Evolutionary conservation across 2,113 vertebrate genomes (phyloP).

Genomic region (Leucoraja erinaceus): DNA sequence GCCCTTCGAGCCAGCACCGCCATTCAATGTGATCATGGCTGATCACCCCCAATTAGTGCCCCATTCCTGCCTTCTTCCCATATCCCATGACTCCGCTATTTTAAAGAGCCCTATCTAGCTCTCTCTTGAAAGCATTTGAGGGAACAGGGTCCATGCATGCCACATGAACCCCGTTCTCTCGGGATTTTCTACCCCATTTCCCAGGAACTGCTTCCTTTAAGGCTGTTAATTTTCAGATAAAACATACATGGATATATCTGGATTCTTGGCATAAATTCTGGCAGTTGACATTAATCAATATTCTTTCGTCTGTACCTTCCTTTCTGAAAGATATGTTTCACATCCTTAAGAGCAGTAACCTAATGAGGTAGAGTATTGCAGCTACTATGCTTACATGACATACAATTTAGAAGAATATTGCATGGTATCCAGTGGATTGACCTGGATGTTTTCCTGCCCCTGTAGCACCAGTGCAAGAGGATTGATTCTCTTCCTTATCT

Average conservation of each 20-base stretch:
- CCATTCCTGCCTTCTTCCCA: no score
- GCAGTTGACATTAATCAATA: neutral
- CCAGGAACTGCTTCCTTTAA: neutral
- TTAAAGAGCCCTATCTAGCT: no score
- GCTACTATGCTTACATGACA: neutral
- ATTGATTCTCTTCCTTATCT: neutral
- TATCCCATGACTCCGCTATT: no score
- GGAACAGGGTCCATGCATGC: neutral
- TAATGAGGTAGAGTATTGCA: neutral
- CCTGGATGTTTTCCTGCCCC: neutral
- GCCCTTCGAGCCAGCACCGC: no score
- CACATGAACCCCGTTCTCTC: neutral
- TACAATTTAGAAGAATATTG: neutral
- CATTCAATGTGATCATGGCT: no score
- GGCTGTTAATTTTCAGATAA: neutral
- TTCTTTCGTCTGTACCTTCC: neutral
- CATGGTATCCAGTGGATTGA: neutral
- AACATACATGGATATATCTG: neutral
- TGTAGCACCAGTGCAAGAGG: no score
- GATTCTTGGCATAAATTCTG: no score
- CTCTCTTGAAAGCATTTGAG: neutral
- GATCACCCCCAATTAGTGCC: no score
- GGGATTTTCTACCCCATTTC: neutral
- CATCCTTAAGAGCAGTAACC: neutral
- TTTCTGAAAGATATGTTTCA: neutral